These are phyloP conservation scores for Onychomys torridus DNA, from an alignment of 2,797 vertebrate species.

Conservation along the genomic window DNA sequence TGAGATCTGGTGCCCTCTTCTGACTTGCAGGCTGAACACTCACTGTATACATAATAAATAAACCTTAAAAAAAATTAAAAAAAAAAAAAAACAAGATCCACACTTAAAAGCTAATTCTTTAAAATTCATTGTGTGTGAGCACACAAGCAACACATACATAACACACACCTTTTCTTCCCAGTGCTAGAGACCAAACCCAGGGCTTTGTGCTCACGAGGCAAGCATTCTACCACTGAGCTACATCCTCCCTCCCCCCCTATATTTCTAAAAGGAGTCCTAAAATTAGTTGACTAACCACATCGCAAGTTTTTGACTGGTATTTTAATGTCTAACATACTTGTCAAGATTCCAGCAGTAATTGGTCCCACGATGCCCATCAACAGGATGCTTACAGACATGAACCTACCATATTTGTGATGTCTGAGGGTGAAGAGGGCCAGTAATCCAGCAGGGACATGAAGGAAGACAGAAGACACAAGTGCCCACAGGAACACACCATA, in stretches of 20 bases:
- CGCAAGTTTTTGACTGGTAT: neutral
- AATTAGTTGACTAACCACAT: conserved; percentile 48
- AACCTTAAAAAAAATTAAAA: no score
- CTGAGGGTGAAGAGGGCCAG: conserved; percentile 94
- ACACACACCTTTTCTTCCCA: neutral
- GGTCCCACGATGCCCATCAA: conserved; percentile 97
- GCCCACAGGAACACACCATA: conserved; percentile 98
- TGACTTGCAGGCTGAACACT: no score
- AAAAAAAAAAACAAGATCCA: neutral
- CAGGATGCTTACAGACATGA: conserved; percentile 95
- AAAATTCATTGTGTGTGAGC: neutral
- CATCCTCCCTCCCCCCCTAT: neutral
- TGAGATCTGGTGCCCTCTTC: no score
- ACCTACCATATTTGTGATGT: conserved; percentile 94
- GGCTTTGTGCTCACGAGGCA: neutral
- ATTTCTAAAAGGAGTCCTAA: conserved; percentile 50
- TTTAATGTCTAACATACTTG: conserved; percentile 91
- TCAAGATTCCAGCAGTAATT: conserved; percentile 95
- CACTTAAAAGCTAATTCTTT: neutral
- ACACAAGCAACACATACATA: neutral
- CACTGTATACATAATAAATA: no score
- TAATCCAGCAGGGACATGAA: conserved; percentile 95
- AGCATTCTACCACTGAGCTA: neutral
- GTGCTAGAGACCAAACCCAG: neutral
- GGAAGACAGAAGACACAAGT: conserved; percentile 94